Conservation (phyloP, 2,113 vertebrate genomes). For the Macrotus californicus region DNA sequence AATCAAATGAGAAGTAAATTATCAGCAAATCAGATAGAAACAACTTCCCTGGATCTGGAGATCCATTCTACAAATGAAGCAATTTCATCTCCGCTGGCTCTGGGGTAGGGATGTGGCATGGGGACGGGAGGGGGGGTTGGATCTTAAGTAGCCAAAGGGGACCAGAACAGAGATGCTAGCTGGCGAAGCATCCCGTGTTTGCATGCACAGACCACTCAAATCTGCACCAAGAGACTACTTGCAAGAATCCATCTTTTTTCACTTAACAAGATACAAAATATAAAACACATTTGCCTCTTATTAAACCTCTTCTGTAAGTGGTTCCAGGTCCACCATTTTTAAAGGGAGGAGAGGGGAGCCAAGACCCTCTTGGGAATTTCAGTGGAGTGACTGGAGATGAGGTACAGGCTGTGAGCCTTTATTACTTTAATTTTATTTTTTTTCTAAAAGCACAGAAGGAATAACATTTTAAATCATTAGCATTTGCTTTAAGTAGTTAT, state of each 20-base stretch:
- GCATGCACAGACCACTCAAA: slow-evolving; percentile 79
- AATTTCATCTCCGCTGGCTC: slow-evolving; percentile 75
- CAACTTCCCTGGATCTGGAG: slow-evolving; percentile 78
- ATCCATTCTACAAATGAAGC: slow-evolving; percentile 79
- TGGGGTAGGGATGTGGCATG: slow-evolving; percentile 40
- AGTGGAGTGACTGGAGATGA: slow-evolving; percentile 82
- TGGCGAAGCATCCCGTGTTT: slow-evolving; percentile 77
- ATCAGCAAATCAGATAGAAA: slow-evolving; percentile 81
- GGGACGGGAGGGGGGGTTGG: slow-evolving; percentile 27
- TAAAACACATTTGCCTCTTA: slow-evolving; percentile 87
- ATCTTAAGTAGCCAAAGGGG: slow-evolving; percentile 80
- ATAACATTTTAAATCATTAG: slow-evolving; percentile 84
- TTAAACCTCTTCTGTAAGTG: slow-evolving; percentile 84
- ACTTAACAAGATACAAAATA: slow-evolving; percentile 87
- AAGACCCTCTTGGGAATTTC: slow-evolving; percentile 77
- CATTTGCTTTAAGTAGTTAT: slow-evolving; percentile 80
- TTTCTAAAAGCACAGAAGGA: slow-evolving; percentile 83
- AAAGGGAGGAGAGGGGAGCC: slow-evolving; percentile 78
- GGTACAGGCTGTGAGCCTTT: slow-evolving; percentile 83
- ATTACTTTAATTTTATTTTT: slow-evolving; percentile 76
- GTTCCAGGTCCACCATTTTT: slow-evolving; percentile 85
- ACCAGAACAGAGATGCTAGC: slow-evolving; percentile 73
- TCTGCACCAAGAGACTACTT: slow-evolving; percentile 83
- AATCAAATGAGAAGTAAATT: slow-evolving; percentile 78
- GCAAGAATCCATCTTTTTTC: slow-evolving; percentile 85